These are phyloP conservation scores for Hipposideros larvatus DNA, from an alignment of 2,797 vertebrate species.

Conservation along the genomic window DNA sequence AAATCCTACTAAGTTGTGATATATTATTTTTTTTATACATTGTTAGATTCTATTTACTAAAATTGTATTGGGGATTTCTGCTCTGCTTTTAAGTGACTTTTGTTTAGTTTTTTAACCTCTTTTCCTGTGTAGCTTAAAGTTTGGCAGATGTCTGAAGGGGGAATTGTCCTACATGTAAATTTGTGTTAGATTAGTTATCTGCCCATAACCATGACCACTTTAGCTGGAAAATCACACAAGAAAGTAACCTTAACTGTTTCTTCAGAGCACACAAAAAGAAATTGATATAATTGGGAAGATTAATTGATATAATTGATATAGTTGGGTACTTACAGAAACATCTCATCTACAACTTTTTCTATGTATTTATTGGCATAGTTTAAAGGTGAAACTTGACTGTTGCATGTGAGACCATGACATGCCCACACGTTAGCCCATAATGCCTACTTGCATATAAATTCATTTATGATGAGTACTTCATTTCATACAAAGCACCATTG, in stretches of 20 bases:
- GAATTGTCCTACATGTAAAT: neutral
- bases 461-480: neutral
- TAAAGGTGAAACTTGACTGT: neutral
- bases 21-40: neutral
- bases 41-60: neutral
- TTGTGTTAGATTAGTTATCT: neutral
- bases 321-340: neutral
- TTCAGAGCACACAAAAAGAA: neutral
- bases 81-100: neutral
- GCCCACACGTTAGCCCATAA: neutral
- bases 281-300: neutral
- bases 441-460: neutral
- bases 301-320: neutral
- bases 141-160: neutral
- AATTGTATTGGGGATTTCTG: constrained; percentile 16
- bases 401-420: neutral
- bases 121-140: constrained; percentile 18
- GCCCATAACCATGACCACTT: neutral
- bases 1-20: neutral
- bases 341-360: neutral
- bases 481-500: neutral
- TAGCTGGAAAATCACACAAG: constrained; percentile 3
- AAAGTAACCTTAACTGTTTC: neutral
- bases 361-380: neutral
- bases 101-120: neutral